Conservation (phyloP, 2,113 vertebrate species). For the Nymphicus hollandicus region DNA sequence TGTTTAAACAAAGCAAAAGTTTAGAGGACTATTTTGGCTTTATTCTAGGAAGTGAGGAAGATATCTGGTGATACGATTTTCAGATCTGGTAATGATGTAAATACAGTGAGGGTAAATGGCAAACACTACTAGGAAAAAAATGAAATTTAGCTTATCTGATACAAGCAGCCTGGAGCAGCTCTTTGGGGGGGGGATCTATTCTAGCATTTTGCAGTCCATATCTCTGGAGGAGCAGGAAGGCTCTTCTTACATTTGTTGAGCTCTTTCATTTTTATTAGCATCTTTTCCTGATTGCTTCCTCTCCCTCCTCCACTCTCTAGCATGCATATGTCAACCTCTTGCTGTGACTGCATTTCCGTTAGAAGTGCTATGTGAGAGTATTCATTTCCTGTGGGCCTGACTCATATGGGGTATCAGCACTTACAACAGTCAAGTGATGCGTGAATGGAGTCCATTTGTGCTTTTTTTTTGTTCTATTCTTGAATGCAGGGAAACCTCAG, state of each 20-base stretch:
- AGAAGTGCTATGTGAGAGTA: neutral
- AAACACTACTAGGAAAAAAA: neutral
- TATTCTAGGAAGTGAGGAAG: neutral
- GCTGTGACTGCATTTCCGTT: neutral
- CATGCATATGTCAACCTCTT: neutral
- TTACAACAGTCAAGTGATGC: neutral
- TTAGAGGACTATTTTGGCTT: neutral
- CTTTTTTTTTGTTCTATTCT: neutral
- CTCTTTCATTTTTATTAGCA: neutral
- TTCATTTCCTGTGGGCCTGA: neutral
- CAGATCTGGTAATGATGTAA: neutral
- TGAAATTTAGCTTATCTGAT: neutral
- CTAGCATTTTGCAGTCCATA: neutral
- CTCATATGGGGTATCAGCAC: neutral
- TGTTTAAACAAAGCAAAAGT: neutral
- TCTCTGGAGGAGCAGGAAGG: neutral
- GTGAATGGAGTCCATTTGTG: neutral
- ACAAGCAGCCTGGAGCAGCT: neutral
- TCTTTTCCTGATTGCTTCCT: neutral
- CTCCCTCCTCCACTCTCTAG: neutral
- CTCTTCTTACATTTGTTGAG: neutral
- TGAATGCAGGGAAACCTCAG: neutral
- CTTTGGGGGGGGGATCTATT: neutral
- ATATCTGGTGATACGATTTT: neutral
- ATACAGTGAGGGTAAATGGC: neutral